Percentiles rank a stretch among this genome's conserved stretches.
phyloP scores from a whole-genome alignment of 2,888 invertebrate species.

The Papilio protenor region DNA sequence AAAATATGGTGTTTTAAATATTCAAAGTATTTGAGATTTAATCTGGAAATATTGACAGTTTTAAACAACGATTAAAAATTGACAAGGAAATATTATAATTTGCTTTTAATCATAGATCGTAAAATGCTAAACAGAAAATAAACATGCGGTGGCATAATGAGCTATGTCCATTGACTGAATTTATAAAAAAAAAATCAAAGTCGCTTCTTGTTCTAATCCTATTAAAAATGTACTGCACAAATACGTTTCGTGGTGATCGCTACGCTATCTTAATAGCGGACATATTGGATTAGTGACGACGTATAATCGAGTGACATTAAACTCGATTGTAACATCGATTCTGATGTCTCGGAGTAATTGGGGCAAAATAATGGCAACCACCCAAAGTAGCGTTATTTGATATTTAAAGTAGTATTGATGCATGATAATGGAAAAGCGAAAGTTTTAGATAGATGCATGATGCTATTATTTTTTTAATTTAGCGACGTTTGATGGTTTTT shows the following conservation, averaged over 20 bases:
- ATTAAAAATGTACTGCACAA: conserved; percentile 13
- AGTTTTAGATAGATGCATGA: neutral
- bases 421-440: neutral
- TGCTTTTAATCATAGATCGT: neutral
- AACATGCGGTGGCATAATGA: neutral
- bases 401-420: neutral
- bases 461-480: neutral
- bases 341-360: neutral
- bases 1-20: neutral
- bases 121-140: neutral
- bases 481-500: neutral
- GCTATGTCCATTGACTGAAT: neutral
- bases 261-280: conserved; percentile 7
- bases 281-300: conserved; percentile 16
- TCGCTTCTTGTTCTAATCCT: conserved; percentile 14
- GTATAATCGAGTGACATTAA: conserved; percentile 17
- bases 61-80: neutral
- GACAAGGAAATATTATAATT: neutral
- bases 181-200: neutral
- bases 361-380: conserved; percentile 17
- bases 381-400: conserved; percentile 9
- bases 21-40: neutral
- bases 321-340: conserved; percentile 11
- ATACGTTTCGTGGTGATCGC: neutral
- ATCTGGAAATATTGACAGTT: neutral